Evolutionary conservation across 1,140 invertebrate genomes (phyloP).

Genomic region (Nasonia longicornis): DNA sequence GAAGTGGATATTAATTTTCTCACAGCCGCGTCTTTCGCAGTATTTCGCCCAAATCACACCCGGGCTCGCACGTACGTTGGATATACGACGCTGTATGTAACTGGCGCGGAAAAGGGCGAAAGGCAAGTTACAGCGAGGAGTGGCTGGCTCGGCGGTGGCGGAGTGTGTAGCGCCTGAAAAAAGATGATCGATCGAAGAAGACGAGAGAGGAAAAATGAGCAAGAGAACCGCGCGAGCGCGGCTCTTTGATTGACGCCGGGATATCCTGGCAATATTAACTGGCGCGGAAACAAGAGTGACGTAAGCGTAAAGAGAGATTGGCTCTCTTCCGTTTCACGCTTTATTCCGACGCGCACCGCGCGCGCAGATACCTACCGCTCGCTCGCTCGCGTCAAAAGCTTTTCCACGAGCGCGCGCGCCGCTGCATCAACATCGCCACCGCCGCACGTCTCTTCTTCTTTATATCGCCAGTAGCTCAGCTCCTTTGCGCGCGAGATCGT

Average conservation of each 20-base stretch:
- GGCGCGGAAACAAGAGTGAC: constrained; percentile 45
- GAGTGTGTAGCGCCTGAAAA: neutral
- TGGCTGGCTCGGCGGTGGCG: neutral
- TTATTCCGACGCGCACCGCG: constrained; percentile 31
- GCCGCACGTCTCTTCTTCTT: neutral
- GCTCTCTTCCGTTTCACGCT: constrained; percentile 41
- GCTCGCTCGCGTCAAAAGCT: constrained; percentile 35
- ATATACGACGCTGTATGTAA: too few relatives aligned
- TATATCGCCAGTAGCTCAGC: neutral
- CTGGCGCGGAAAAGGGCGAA: too few relatives aligned
- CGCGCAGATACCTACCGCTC: constrained; percentile 20
- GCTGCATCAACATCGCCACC: too few relatives aligned
- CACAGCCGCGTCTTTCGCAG: too few relatives aligned
- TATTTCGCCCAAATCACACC: too few relatives aligned
- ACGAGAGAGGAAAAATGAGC: constrained; percentile 29
- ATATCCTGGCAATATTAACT: constrained; percentile 47
- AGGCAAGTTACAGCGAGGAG: neutral
- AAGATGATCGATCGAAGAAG: constrained; percentile 37
- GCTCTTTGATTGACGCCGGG: constrained; percentile 42
- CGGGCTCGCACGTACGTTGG: too few relatives aligned
- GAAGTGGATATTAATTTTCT: too few relatives aligned
- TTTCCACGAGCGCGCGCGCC: constrained; percentile 15
- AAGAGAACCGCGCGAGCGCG: neutral
- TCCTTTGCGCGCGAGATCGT: constrained; percentile 18
- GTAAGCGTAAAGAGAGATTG: constrained; percentile 46